Conservation (phyloP, 2,888 invertebrate genomes). For the Synanthedon vespiformis region DNA sequence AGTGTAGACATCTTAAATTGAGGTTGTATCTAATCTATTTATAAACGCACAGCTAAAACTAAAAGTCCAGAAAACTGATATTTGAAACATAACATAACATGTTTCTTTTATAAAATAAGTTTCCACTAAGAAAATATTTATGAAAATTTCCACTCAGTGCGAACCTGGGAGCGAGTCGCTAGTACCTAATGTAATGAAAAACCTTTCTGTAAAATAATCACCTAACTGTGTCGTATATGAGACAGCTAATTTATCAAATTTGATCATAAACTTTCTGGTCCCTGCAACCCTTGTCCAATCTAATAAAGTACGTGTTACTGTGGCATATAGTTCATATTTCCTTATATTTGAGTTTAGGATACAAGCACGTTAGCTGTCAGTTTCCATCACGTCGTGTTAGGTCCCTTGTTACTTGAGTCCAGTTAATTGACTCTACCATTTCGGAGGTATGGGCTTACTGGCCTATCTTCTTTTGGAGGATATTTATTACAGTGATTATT, state of each 20-base stretch:
- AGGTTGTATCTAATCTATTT: too few relatives aligned
- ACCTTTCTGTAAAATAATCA: not conserved
- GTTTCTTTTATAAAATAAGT: too few relatives aligned
- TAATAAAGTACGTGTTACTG: not conserved
- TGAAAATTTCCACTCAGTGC: too few relatives aligned
- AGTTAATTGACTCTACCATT: constrained; percentile 26
- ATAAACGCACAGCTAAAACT: too few relatives aligned
- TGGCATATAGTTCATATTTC: not conserved
- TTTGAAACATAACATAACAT: too few relatives aligned
- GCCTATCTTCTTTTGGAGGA: not conserved
- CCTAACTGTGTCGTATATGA: not conserved
- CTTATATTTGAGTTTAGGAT: not conserved
- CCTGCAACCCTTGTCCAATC: not conserved
- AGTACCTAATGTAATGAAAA: not conserved
- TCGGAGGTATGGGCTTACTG: constrained; percentile 20
- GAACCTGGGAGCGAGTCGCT: too few relatives aligned
- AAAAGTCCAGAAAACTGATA: too few relatives aligned
- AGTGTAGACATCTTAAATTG: too few relatives aligned
- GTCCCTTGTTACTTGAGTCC: constrained; percentile 12
- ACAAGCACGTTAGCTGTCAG: constrained; percentile 7
- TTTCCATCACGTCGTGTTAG: constrained; percentile 11
- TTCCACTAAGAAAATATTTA: too few relatives aligned
- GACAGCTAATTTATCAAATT: not conserved
- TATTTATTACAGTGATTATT: not conserved
- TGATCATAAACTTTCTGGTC: not conserved